phyloP scores from a whole-genome alignment of 2,888 invertebrate genomes.

The Lamellibrachia satsuma region DNA sequence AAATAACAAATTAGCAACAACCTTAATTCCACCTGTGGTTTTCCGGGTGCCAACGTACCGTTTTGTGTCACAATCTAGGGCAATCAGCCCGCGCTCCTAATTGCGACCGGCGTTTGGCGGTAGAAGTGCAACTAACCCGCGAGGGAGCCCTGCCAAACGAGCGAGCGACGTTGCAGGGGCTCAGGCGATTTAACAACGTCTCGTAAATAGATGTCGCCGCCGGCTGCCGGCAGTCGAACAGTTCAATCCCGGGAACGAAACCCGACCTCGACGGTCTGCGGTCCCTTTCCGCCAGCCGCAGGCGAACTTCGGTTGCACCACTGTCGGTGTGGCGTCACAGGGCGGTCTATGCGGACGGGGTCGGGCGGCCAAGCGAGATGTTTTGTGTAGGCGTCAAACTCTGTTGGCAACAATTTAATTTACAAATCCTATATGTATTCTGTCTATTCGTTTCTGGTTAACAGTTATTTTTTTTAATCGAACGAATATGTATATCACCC shows the following conservation, averaged over 20 bases:
- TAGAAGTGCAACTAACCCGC: neutral
- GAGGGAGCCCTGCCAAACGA: neutral
- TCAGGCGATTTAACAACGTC: neutral
- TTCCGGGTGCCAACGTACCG: neutral
- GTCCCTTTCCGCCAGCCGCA: neutral
- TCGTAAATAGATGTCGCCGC: neutral
- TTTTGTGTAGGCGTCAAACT: neutral
- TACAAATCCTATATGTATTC: neutral
- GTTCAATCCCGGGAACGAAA: neutral
- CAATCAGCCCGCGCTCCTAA: conserved; percentile 21
- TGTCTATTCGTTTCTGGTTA: neutral
- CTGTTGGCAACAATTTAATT: neutral
- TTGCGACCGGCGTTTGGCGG: conserved; percentile 18
- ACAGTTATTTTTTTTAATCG: neutral
- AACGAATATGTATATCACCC: neutral
- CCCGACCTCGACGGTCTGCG: conserved; percentile 20
- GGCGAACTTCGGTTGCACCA: neutral
- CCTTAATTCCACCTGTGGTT: conserved; percentile 21
- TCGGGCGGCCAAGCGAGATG: neutral
- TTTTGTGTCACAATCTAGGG: neutral
- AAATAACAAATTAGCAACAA: conserved; percentile 5
- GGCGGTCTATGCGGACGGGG: neutral
- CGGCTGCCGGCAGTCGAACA: too few species aligned
- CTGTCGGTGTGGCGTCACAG: neutral
- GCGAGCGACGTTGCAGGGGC: conserved; percentile 14